Base-by-base conservation (phyloP, 2,888 invertebrate genomes). In the Parnassius smintheus region DNA sequence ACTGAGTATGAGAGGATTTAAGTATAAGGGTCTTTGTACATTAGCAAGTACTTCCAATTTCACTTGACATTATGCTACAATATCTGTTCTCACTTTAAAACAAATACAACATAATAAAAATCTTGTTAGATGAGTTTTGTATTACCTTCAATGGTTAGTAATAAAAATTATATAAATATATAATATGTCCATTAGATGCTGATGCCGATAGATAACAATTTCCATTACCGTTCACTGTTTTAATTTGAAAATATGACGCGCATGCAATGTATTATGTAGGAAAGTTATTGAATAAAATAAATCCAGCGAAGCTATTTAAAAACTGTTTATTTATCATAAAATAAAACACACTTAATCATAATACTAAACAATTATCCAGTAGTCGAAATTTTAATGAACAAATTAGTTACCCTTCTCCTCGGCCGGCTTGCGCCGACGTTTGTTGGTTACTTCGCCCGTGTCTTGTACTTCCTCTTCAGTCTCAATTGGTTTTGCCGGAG, bases 361-460 rank as follows among this genome's bases (percentile, higher is more conserved):
- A 74, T 79, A 81, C 81, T 74, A 80, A 84, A 84, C 81, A 86
- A 80, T 78, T 74, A 78, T 85, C 80, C 62, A 76, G 72, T 69
- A 72, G 68, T 73, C 73, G 71, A 13, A 75, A 76, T 44, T 70
- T 65, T 80, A 70, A 77, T 76, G 73, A 79, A 80, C 76, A 78
- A 74, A 76, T 79, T 90, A 91, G 72, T 90, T 91, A 91, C 91
- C 91, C 88, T 89, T 88, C 45, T 90, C 88, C 52, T 88, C 89
- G 1, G 78, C 76, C 42, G 75, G 77, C 71, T 89, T 90, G 72
- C 89, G 88, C 68, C 85, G 80, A 66, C 90, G 83, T 71, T 89
- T 89, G 49, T 76, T 76, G 9, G 77, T 78, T 11, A 83, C 74
- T 68, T 88, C 90, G 4, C 75, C 82, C 2, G 80, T 77, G 46